Evolutionary conservation across 2,113 vertebrate genomes (phyloP).

Genomic region (Paralichthys olivaceus): DNA sequence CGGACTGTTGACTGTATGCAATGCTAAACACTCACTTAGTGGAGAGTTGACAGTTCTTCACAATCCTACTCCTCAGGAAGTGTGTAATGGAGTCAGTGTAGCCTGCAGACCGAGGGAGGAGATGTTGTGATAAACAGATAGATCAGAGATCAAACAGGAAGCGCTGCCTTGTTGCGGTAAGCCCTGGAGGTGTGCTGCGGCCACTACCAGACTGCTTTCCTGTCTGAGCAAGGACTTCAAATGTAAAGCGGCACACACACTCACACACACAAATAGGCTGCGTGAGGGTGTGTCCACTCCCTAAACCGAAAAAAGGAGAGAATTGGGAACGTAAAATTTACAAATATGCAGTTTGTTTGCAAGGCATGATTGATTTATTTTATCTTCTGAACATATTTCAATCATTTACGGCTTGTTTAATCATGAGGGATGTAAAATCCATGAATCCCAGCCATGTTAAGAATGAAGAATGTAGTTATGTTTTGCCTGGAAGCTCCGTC

Average conservation of each 20-base stretch:
- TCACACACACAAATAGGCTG: neutral
- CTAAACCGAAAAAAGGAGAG: too few species aligned
- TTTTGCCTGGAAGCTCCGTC: too few species aligned
- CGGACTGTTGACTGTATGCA: neutral
- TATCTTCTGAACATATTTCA: too few species aligned
- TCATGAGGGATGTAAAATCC: too few species aligned
- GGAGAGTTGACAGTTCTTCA: neutral
- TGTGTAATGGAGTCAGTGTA: neutral
- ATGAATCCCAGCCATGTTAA: too few species aligned
- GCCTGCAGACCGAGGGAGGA: neutral
- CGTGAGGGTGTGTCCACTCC: neutral
- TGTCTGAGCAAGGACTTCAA: conserved; percentile 3
- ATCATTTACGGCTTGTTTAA: too few species aligned
- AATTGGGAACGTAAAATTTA: too few species aligned
- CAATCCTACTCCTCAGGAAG: neutral
- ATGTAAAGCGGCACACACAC: conserved; percentile 16
- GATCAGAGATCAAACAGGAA: neutral
- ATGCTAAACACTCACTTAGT: too few species aligned
- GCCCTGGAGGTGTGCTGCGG: neutral
- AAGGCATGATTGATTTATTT: too few species aligned
- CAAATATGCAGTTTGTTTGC: too few species aligned
- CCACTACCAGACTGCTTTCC: neutral
- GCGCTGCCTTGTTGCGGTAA: neutral
- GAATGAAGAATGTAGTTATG: too few species aligned
- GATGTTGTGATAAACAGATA: neutral